Evolutionary conservation across 2,888 invertebrate genomes (phyloP).

Genomic region (Lithophane semibrunnea): DNA sequence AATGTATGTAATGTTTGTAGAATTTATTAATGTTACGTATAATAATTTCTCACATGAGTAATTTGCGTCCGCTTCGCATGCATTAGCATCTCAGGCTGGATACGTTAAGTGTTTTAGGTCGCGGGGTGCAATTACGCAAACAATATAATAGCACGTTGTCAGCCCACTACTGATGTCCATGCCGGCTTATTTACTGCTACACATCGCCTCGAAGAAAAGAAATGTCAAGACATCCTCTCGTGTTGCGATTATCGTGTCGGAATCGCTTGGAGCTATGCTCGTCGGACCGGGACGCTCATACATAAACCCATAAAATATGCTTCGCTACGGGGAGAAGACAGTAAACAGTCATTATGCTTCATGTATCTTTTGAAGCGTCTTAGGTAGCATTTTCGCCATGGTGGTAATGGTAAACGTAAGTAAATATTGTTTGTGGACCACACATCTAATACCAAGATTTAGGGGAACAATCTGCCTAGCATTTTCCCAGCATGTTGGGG

Average conservation of each 20-base stretch:
- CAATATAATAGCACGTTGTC: conserved; percentile 86
- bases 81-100: conserved; percentile 81
- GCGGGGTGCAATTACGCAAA: conserved; percentile 85
- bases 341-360: conserved; percentile 74
- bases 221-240: conserved; percentile 78
- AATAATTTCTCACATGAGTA: conserved; percentile 75
- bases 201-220: conserved; percentile 78
- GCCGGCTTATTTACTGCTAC: conserved; percentile 78
- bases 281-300: conserved; percentile 70
- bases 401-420: conserved; percentile 47
- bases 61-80: conserved; percentile 78
- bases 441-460: conserved; percentile 31
- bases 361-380: conserved; percentile 66
- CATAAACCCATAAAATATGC: conserved; percentile 72
- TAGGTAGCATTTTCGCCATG: conserved; percentile 54
- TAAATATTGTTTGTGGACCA: conserved; percentile 43
- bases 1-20: conserved; percentile 39
- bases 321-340: conserved; percentile 72
- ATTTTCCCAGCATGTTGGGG: too few species aligned
- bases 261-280: conserved; percentile 76
- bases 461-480: conserved; percentile 9
- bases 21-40: conserved; percentile 56
- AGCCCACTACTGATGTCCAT: conserved; percentile 74
- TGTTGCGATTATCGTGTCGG: conserved; percentile 81
- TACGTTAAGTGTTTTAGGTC: conserved; percentile 77